Conservation (phyloP, 2,888 invertebrate genomes). For the Phyllotreta striolata region DNA sequence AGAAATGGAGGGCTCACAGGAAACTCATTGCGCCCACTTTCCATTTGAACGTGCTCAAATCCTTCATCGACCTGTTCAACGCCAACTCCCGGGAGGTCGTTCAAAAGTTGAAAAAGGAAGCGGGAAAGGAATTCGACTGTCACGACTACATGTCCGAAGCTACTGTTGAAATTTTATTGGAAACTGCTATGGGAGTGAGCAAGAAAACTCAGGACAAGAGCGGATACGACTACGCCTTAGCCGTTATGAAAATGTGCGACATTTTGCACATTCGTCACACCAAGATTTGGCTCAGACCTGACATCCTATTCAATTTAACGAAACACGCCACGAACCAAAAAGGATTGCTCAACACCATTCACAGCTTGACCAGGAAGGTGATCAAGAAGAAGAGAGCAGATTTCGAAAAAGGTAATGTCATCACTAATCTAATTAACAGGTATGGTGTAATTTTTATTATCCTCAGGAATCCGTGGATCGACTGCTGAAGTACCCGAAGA, state of each 20-base stretch:
- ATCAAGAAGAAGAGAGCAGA: conserved; percentile 70
- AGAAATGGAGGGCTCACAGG: conserved; percentile 85
- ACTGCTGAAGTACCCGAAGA: conserved; percentile 57
- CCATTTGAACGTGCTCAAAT: conserved; percentile 86
- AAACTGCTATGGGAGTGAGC: conserved; percentile 90
- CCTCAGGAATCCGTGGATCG: conserved; percentile 58
- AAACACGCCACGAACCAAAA: conserved; percentile 78
- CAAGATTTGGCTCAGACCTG: conserved; percentile 79
- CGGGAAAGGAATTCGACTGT: conserved; percentile 77
- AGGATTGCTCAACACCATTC: conserved; percentile 78
- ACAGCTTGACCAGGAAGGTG: conserved; percentile 80
- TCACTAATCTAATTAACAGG: too few species aligned
- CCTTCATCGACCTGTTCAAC: conserved; percentile 86
- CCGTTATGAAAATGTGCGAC: conserved; percentile 90
- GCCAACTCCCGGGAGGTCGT: conserved; percentile 81
- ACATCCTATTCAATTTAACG: conserved; percentile 79
- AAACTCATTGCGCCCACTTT: conserved; percentile 88
- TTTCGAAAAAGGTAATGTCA: conserved; percentile 60
- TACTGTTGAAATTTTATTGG: conserved; percentile 80
- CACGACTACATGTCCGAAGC: conserved; percentile 87
- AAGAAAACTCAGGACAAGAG: conserved; percentile 83
- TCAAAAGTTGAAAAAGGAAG: conserved; percentile 74
- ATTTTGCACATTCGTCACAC: conserved; percentile 84
- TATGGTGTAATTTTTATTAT: conserved; percentile 2
- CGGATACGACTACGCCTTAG: conserved; percentile 85